Evolutionary conservation across 1,140 invertebrate genomes (phyloP), one percentile per base, ranked within the genome.

Genomic region (Cydia amplana): DNA sequence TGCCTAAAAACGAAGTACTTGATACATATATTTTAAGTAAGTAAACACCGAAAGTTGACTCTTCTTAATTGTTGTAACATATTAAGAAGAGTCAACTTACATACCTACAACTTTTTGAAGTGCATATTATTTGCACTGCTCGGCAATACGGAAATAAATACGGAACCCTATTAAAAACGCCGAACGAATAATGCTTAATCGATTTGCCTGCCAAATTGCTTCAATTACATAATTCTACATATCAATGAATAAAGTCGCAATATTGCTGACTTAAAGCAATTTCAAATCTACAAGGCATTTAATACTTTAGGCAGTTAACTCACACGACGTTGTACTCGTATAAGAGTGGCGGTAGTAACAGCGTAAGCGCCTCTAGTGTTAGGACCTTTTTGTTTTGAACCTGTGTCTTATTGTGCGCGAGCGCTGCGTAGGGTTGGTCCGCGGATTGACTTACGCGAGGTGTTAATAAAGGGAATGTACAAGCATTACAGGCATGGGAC

Each of bases 141-240:
- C 55, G 9, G 23, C 55, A 60, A 40, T 40, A 4, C 32, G 6
- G 18, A 9, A 70, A 70, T 70, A 70, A 64, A 40, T 40, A 40
- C 7, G 36, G 36, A 40, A 40, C 36, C 36, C 36, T 40, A n/a
- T n/a, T n/a, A 40, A 70, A 70, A 18, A 16, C 10, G 16, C 32
- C 32, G n/a, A 9, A 10, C 28, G 32, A 70, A 36, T 70, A 36
- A 40, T 70, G 2, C n/a, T 70, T 70, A 70, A 70, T 70, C 65
- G 65, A 10, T 70, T 40, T 23, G 16, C 28, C 32, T 20, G 65
- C 32, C 65, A 70, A 70, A 70, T 70, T 70, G 65, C 65, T 70
- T 70, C 65, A 70, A 70, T 70, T 36, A 70, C 65, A 70, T 70
- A 70, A 70, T 70, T 70, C 65, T 70, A 70, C 65, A 70, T 40